phyloP scores from a whole-genome alignment of 2,113 vertebrate genomes.

The western clawed frog (Xenopus tropicalis) region UCB_Xtro_10.0 CM004452.2:26689001-26689500 shows the following conservation, averaged over 20 bases:
- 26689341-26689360: slow-evolving; percentile 87
- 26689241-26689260: slow-evolving; percentile 46
- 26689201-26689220: neutral
- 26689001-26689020: too few species aligned
- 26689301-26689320: slow-evolving; percentile 77
- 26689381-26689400: neutral
- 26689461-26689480: too few species aligned
- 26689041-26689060: too few species aligned
- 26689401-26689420: too few species aligned
- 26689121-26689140: slow-evolving; percentile 55
- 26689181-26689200: slow-evolving; percentile 60
- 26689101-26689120: too few species aligned
- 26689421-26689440: too few species aligned
- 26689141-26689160: slow-evolving; percentile 65
- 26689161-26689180: slow-evolving; percentile 63
- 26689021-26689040: too few species aligned
- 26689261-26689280: slow-evolving; percentile 56
- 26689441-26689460: too few species aligned
- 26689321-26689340: slow-evolving; percentile 93
- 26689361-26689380: slow-evolving; percentile 77
- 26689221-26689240: slow-evolving; percentile 36
- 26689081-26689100: too few species aligned
- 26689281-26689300: slow-evolving; percentile 77
- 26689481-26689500: too few species aligned
- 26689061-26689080: too few species aligned